A percentile compares a stretch with the other conserved stretches of the same genome.
Evolutionary conservation across 2,797 vertebrate species (phyloP).

Genomic region (Chaetophractus vellerosus): DNA sequence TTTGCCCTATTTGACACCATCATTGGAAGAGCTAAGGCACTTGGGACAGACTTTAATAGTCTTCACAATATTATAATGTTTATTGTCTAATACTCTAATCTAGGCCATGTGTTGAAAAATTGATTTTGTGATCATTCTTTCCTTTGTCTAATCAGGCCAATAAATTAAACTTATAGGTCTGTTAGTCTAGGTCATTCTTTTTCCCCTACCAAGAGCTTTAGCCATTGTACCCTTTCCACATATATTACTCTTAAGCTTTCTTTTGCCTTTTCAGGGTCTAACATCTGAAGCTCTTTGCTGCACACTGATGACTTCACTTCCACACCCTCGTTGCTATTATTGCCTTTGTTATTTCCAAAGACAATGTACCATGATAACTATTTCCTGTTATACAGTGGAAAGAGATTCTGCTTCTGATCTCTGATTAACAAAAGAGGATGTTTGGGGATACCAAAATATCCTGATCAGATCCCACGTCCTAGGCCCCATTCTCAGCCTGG

Average conservation of each 20-base stretch:
- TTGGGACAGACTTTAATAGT: slow-evolving; percentile 39
- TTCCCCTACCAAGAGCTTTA: slow-evolving; percentile 44
- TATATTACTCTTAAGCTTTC: not conserved
- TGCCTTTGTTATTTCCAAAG: slow-evolving; percentile 54
- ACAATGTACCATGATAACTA: not conserved
- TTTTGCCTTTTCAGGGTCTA: not conserved
- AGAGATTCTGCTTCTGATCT: slow-evolving; percentile 51
- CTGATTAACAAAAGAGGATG: slow-evolving; percentile 35
- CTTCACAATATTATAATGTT: slow-evolving; percentile 34
- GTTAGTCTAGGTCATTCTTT: slow-evolving; percentile 68
- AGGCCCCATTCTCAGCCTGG: slow-evolving; percentile 11
- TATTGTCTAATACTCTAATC: slow-evolving; percentile 44
- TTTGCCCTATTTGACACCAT: slow-evolving; percentile 62
- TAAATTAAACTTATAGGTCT: slow-evolving; percentile 76
- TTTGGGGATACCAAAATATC: slow-evolving; percentile 58
- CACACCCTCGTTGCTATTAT: not conserved
- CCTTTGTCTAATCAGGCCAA: slow-evolving; percentile 77
- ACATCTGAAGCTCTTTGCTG: not conserved
- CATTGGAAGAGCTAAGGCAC: not conserved
- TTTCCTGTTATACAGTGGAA: not conserved
- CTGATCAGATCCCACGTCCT: not conserved
- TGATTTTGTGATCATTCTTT: slow-evolving; percentile 81
- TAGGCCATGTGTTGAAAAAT: slow-evolving; percentile 63
- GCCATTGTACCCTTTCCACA: not conserved
- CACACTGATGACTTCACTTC: not conserved